Evolutionary conservation across 2,888 invertebrate genomes (phyloP), one percentile per base, ranked within the genome.

Genomic region (Steinernema scapterisci): DNA sequence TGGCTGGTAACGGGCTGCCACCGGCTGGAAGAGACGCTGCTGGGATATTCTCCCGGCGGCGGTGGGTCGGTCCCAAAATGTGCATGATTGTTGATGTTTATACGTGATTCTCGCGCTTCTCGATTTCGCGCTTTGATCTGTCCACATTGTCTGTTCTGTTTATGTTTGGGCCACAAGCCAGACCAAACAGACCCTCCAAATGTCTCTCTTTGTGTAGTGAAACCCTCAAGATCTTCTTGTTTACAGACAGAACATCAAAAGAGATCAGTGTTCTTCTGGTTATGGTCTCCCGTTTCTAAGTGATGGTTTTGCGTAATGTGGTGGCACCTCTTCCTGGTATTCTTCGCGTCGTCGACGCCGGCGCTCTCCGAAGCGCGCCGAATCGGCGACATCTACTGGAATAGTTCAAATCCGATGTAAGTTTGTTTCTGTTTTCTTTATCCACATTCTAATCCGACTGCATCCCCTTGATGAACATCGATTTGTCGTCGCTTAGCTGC

Each of bases 341-440:
- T 74, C 31, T 52, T 70, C 52, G 70, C 74, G 70, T 7, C 11
- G 56, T 25, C 23, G 21, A 21, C 25, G 11, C 16, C n/a, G 46
- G 23, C 71, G 51, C 25, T n/a, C 2, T 23, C 27, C 51, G 21
- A 38, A 44, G 73, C 78, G 48, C 46, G 72, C 23, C 80, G 80
- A 54, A 52, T 81, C 31, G 70, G 78, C 38, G 81, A 81, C 73
- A 76, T 81, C 70, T 77, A 76, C 72, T 81, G 81, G 81, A 81
- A 82, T 54, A 75, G 75, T 38, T 74, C 76, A 21, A 81, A 81
- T 73, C 70, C 77, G 31, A 82, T 81, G 81, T 81, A 73, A 71
- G 81, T 81, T 38, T 9, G 38, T 38, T 38, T 3, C 38, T 38
- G 38, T 38, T 38, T 38, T 38, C 38, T 38, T 38, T 38, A 38